Evolutionary conservation across 2,113 vertebrate genomes (phyloP), one percentile per base, ranked within the genome.

Genomic region (Ondatra zibethicus): DNA sequence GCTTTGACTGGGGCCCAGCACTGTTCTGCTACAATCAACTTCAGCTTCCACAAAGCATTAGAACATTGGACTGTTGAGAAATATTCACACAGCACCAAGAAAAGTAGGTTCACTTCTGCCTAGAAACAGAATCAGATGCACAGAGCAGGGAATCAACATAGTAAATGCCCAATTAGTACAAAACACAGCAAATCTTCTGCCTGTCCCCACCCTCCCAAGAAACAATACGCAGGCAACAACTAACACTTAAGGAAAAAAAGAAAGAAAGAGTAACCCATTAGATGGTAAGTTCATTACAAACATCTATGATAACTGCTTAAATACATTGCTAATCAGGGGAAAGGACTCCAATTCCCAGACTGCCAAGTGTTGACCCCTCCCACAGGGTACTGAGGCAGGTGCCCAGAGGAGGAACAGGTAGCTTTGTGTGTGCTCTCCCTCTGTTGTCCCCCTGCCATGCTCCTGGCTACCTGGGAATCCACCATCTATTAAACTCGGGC

Each of bases 91-190:
- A 94, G 68, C 88, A 90, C 63, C 16, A 23, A 76, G 31, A 66
- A 89, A 73, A 93, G 88, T 81, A 63, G 47, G 77, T 89, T 89
- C 27, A 5, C 77, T 93, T 95, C 73, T 97, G 42, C 52, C 81
- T 81, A 47, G 78, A 96, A 96, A 89, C 89, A 42, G 94, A 97
- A 89, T 78, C 92, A 92, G 88, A 97, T 72, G 85, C 76, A 88
- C 45, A 78, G 92, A 84, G 75, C 73, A 50, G 42, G n/a, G 84
- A 66, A 92, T 82, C 63, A 27, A 42, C 65, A 81, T 1, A 94
- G 80, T 42, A 95, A 96, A 88, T 75, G 92, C 33, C 76, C 94
- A 93, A 78, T 89, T 66, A 88, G 5, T 61, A 42, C 50, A 89
- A 94, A 61, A 81, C 66, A 97, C 95, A 50, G 73, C 12, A 89